Evolutionary conservation across 2,113 vertebrate species (phyloP).

Genomic region (Oceanites oceanicus): DNA sequence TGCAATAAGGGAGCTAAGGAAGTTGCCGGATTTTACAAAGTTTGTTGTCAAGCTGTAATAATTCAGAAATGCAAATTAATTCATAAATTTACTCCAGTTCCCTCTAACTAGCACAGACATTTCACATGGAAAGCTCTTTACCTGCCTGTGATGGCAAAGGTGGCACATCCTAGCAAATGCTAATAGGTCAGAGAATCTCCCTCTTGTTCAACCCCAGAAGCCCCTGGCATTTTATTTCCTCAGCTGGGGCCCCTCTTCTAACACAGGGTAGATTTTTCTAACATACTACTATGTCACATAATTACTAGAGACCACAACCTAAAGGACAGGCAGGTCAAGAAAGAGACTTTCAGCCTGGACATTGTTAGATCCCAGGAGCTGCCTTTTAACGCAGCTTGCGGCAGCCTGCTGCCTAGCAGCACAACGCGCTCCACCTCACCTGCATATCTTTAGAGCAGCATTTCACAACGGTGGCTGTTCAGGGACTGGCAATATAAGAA

Average conservation of each 20-base stretch:
- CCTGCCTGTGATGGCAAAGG: not conserved
- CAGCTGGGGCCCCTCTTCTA: not conserved
- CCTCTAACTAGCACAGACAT: not conserved
- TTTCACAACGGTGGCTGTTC: not conserved
- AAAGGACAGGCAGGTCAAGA: not conserved
- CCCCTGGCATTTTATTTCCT: not conserved
- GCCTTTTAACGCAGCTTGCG: not conserved
- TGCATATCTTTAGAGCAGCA: not conserved
- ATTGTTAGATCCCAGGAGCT: not conserved
- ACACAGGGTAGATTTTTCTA: not conserved
- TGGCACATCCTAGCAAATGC: not conserved
- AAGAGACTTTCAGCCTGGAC: not conserved
- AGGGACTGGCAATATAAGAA: not conserved
- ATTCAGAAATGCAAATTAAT: not conserved
- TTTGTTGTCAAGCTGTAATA: not conserved
- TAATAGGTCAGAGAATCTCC: not conserved
- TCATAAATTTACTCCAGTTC: not conserved
- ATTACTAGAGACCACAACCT: not conserved
- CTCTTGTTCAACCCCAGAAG: not conserved
- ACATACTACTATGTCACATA: not conserved
- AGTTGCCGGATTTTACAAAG: not conserved
- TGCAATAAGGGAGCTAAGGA: not conserved
- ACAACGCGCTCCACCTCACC: not conserved
- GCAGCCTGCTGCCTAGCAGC: not conserved
- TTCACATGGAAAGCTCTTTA: not conserved